Base-by-base conservation (phyloP, 2,797 vertebrate genomes). In the Ctenosaura bakeri region DNA sequence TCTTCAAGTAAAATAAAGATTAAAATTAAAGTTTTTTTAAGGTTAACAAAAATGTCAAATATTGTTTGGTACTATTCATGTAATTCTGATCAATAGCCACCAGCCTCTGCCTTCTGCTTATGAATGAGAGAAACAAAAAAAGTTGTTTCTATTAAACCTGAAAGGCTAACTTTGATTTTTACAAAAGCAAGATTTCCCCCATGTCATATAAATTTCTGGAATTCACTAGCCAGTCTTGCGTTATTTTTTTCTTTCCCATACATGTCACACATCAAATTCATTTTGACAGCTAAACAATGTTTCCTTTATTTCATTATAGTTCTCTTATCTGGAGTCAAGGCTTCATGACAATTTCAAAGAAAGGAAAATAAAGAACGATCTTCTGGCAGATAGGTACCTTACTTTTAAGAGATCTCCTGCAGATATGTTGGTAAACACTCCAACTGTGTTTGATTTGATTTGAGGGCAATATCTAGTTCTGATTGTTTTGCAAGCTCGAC, bases 201-300 rank as follows among this genome's bases (percentile, higher is more conserved):
- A 83, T 66, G n/a, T 77, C 46, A 95, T 52, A 81, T 86, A 95
- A 91, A 95, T 97, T 95, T 96, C 92, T 96, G 94, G 91, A 83
- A 96, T 83, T 92, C 94, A 94, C 81, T 94, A 93, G 95, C 93
- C 94, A 93, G 79, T 96, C 95, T 96, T 95, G 77, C 91, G 77
- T 95, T 92, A 83, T 89, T 84, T 94, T 94, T 94, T 91, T 92
- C 93, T 87, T 88, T 95, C 85, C 85, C 85, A 90, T 93, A 83
- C 92, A 93, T 90, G 93, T 95, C 96, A 95, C 89, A 90, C 91
- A 95, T 93, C 93, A 96, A 96, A 97, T 95, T 91, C 78, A 5
- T 96, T 96, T 96, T 96, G 96, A 96, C 95, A 94, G 88, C 92
- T 95, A 92, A 96, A 94, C 92, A 96, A 95, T 94, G 95, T 88